A percentile compares a stretch with the other conserved stretches of the same genome.
phyloP scores from a whole-genome alignment of 2,888 invertebrate genomes.

The Hypselothyrea guttata region DNA sequence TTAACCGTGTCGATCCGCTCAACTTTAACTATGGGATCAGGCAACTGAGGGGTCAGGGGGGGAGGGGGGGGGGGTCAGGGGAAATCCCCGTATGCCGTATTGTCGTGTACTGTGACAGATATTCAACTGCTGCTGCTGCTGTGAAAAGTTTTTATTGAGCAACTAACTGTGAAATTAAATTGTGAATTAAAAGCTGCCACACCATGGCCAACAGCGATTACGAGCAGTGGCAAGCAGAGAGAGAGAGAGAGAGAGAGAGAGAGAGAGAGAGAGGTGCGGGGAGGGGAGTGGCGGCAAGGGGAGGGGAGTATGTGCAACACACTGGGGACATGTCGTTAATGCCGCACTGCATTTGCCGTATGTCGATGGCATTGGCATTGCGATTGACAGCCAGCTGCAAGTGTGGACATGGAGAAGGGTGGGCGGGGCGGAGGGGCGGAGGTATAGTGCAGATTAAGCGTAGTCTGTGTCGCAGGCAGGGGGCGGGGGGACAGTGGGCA shows the following conservation, averaged over 20 bases:
- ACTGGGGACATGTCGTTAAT: slow-evolving; percentile 58
- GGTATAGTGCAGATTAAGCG: too few species aligned
- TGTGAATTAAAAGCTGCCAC: slow-evolving; percentile 71
- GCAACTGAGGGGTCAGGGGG: background rate
- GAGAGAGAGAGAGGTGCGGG: background rate
- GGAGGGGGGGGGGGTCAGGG: slow-evolving; percentile 2
- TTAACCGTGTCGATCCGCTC: slow-evolving; percentile 18
- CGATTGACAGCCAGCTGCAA: slow-evolving; percentile 14
- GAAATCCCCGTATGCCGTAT: background rate
- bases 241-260: background rate
- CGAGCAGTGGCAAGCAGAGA: slow-evolving; percentile 14
- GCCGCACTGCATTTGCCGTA: slow-evolving; percentile 43
- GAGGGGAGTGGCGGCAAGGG: background rate
- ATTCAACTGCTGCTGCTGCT: slow-evolving; percentile 43
- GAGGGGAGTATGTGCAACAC: slow-evolving; percentile 1
- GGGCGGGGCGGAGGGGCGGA: too few species aligned
- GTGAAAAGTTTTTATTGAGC: slow-evolving; percentile 66
- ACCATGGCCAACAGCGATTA: slow-evolving; percentile 60
- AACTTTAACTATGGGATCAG: slow-evolving; percentile 29
- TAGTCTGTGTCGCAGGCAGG: slow-evolving; percentile 1
- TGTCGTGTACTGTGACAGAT: slow-evolving; percentile 34
- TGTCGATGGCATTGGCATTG: slow-evolving; percentile 44
- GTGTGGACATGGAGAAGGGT: background rate
- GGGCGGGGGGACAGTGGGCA: slow-evolving; percentile 6
- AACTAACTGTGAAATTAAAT: slow-evolving; percentile 75